These are phyloP conservation scores for Notospermus geniculatus DNA, from an alignment of 1,140 invertebrate genomes.

Conservation along the genomic window DNA sequence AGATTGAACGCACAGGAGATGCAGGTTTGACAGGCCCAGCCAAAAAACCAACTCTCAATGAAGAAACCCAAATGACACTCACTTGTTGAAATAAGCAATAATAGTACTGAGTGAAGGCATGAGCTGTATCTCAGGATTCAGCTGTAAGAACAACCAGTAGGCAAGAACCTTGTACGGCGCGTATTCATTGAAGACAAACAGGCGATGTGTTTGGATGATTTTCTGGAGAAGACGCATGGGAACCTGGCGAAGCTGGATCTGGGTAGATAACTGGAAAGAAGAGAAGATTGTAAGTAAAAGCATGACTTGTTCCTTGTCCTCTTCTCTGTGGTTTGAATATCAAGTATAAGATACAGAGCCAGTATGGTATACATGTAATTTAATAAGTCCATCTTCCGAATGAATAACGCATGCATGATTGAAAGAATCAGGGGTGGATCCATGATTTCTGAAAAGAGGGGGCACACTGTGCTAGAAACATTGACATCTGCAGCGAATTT, in stretches of 20 bases:
- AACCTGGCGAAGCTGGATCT: slow-evolving; percentile 47
- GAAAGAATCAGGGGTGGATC: too few species aligned
- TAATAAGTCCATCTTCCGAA: too few species aligned
- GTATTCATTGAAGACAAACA: slow-evolving; percentile 35
- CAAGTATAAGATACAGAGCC: too few species aligned
- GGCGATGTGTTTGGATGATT: slow-evolving; percentile 33
- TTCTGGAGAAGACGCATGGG: slow-evolving; percentile 41
- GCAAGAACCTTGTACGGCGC: slow-evolving; percentile 40
- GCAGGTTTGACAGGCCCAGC: too few species aligned
- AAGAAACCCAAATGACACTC: slow-evolving; percentile 10
- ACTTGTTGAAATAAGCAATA: slow-evolving; percentile 51
- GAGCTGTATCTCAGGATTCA: slow-evolving; percentile 49
- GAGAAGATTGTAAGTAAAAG: slow-evolving; percentile 1
- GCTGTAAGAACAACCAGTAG: slow-evolving; percentile 50
- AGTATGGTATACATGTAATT: too few species aligned
- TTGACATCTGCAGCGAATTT: too few species aligned
- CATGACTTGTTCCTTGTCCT: background rate
- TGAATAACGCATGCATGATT: too few species aligned
- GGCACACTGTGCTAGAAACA: too few species aligned
- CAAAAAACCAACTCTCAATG: background rate
- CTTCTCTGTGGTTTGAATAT: too few species aligned
- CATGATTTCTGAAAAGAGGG: too few species aligned
- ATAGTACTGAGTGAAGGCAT: slow-evolving; percentile 49
- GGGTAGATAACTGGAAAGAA: slow-evolving; percentile 35
- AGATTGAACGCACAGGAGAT: too few species aligned